Base-by-base conservation (phyloP, 2,797 vertebrate species). In the Acomys russatus region DNA sequence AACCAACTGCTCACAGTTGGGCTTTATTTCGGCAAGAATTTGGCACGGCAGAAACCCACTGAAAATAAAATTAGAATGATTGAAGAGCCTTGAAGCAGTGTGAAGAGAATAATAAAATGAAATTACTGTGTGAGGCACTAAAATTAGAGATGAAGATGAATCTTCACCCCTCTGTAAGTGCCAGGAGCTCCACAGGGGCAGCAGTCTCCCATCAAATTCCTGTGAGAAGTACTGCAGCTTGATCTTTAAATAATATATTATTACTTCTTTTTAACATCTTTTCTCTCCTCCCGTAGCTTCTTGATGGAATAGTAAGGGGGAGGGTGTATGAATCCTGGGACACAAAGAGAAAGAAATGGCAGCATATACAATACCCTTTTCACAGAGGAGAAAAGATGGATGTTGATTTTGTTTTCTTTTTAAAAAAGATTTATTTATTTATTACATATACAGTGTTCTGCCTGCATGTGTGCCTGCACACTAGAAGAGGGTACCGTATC, bases 21-120 rank as follows among this genome's bases (percentile, higher is more conserved):
- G 14, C 80, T 93, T 97, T 92, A 96, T 93, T 93, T 90, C 61
- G 64, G 5, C 54, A 83, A 94, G 92, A 85, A 56, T 94, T 96
- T 68, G 66, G 71, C 82, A 74, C 95, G 78, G 78, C 63, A 92
- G 70, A 51, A 90, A 90, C 79, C 79, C 33, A 28, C 70, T 91
- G 38, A 79, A 94, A 91, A 95, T 49, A 83, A 89, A 96, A 94
- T 23, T 30, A 59, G 92, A 93, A 87, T 86, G 84, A 63, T 54
- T 82, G 82, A 95, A 92, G 90, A 66, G 78, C 23, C 73, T 44
- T 94, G 56, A 51, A 87, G 74, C 49, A 0, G 9, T 22, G 17
- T 44, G 84, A 95, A 96, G 90, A 95, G 93, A 94, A 59, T 83
- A 85, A 86, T 78, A 89, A 38, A 96, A 63, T 56, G 68, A 92